phyloP scores from a whole-genome alignment of 2,888 invertebrate genomes.

The Stenodera caucasica region DNA sequence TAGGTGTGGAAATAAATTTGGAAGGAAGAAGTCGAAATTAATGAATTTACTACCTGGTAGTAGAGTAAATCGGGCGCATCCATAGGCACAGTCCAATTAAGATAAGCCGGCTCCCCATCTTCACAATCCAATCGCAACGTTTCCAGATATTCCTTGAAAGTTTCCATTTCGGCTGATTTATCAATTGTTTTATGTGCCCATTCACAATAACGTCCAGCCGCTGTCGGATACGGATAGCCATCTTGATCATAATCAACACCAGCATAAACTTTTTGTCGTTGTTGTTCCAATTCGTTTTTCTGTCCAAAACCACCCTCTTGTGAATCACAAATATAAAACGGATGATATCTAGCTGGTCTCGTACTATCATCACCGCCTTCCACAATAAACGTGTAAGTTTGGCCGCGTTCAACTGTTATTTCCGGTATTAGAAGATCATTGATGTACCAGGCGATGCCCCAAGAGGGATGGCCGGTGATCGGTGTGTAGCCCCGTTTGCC shows the following conservation, averaged over 20 bases:
- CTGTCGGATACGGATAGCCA: slow-evolving; percentile 78
- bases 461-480: slow-evolving; percentile 78
- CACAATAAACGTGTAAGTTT: slow-evolving; percentile 81
- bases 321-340: slow-evolving; percentile 88
- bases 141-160: slow-evolving; percentile 76
- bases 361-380: slow-evolving; percentile 82
- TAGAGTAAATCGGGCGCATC: slow-evolving; percentile 84
- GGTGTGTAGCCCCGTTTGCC: slow-evolving; percentile 78
- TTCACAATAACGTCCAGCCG: slow-evolving; percentile 84
- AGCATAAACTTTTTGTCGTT: slow-evolving; percentile 69
- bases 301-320: slow-evolving; percentile 85
- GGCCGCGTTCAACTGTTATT: slow-evolving; percentile 82
- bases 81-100: slow-evolving; percentile 84
- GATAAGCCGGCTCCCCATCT: slow-evolving; percentile 71
- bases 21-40: too few species aligned
- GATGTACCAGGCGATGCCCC: slow-evolving; percentile 93
- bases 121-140: slow-evolving; percentile 77
- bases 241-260: slow-evolving; percentile 77
- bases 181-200: slow-evolving; percentile 82
- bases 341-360: slow-evolving; percentile 85
- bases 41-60: slow-evolving; percentile 84
- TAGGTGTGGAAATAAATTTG: too few species aligned
- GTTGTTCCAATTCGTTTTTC: slow-evolving; percentile 69
- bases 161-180: slow-evolving; percentile 69
- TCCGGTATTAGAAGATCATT: slow-evolving; percentile 90